Conservation (phyloP, 1,140 invertebrate genomes). For the Kradibia gibbosae region DNA sequence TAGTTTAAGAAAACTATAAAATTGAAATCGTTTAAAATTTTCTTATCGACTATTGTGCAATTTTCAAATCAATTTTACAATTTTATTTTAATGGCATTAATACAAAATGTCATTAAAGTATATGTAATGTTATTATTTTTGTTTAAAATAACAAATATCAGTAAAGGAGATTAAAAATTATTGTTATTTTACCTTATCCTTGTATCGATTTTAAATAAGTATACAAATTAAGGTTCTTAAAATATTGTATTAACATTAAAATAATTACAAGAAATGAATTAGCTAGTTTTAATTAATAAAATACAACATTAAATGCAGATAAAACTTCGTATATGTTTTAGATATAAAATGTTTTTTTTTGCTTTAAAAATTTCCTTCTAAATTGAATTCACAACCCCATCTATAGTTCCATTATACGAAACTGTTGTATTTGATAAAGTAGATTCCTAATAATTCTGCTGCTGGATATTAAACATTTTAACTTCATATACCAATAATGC, state of each 20-base stretch:
- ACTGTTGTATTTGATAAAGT: slow-evolving; percentile 12
- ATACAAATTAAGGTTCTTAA: no score
- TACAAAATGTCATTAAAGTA: slow-evolving; percentile 22
- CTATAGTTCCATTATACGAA: background rate
- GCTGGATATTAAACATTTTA: no score
- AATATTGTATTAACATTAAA: no score
- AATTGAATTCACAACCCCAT: slow-evolving; percentile 18
- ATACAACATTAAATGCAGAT: no score
- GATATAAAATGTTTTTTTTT: background rate
- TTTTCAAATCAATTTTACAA: background rate
- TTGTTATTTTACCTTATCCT: slow-evolving; percentile 14
- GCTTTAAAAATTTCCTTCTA: background rate
- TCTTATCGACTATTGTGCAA: background rate
- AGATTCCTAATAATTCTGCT: slow-evolving; percentile 1
- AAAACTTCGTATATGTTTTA: background rate
- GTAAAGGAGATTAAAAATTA: slow-evolving; percentile 34
- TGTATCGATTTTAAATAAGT: background rate
- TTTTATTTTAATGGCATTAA: background rate
- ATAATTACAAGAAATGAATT: no score
- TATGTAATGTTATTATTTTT: slow-evolving; percentile 39
- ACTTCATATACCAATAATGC: no score
- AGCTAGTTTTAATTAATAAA: no score
- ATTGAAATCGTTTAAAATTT: background rate
- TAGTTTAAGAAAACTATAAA: slow-evolving; percentile 26
- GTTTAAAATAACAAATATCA: slow-evolving; percentile 30